Percentiles rank a stretch among this genome's conserved stretches.
These are phyloP conservation scores for Plectus sambesii DNA, from an alignment of 1,140 invertebrate species.

Conservation along the genomic window DNA sequence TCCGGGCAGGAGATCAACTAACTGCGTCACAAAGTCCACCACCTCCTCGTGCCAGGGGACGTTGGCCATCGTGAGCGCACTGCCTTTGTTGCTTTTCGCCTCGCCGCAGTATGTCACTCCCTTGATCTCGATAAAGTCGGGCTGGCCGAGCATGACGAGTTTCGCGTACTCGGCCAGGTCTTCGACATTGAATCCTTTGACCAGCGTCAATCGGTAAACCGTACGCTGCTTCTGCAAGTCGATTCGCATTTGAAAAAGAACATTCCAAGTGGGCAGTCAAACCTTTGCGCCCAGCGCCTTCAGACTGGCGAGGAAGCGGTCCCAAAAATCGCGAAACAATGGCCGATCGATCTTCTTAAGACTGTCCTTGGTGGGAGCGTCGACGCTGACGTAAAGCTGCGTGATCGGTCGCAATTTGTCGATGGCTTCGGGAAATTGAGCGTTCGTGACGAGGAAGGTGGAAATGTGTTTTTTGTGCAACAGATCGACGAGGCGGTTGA, in stretches of 20 bases:
- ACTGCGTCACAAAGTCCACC: conserved; percentile 51
- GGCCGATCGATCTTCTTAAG: conserved; percentile 58
- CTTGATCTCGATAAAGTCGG: conserved; percentile 61
- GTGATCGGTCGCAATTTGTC: conserved; percentile 54
- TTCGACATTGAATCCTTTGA: conserved; percentile 57
- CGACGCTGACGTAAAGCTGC: conserved; percentile 58
- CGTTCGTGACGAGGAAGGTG: conserved; percentile 57
- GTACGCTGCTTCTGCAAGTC: conserved; percentile 53
- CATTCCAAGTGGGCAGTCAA: conserved; percentile 4
- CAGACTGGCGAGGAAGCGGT: conserved; percentile 55
- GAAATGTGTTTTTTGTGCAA: conserved; percentile 54
- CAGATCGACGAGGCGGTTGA: conserved; percentile 53
- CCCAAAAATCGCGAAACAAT: conserved; percentile 57
- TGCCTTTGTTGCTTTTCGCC: conserved; percentile 53
- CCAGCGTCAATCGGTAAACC: conserved; percentile 57
- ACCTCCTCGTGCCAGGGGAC: conserved; percentile 60
- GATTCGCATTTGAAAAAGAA: conserved; percentile 8
- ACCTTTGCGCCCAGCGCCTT: conserved; percentile 52
- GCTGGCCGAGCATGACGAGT: conserved; percentile 54
- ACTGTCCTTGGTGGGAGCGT: conserved; percentile 57
- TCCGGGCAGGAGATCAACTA: conserved; percentile 48
- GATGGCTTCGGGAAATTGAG: conserved; percentile 58
- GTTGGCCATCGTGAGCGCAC: conserved; percentile 56
- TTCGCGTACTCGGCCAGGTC: conserved; percentile 56
- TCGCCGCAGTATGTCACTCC: conserved; percentile 59